Evolutionary conservation across 2,888 invertebrate species (phyloP), one percentile per base, ranked within the genome.

Genomic region (Mesorhabditis spiculigera): DNA sequence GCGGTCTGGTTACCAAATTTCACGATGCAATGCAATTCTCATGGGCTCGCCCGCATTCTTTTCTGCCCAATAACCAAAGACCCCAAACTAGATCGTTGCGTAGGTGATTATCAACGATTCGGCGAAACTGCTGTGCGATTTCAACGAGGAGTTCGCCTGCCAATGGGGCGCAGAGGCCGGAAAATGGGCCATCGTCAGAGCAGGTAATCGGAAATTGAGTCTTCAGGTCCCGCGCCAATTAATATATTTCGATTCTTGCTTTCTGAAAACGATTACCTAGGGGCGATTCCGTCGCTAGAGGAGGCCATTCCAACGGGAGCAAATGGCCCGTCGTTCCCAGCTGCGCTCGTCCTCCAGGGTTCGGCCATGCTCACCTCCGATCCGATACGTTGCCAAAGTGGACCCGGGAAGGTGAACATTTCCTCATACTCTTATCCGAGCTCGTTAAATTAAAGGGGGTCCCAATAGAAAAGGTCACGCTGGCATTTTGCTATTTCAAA

Each of bases 151-250:
- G 62, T 84, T 83, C 69, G 75, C 81, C 4, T 84, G 84, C 66
- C 78, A 78, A 70, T 84, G 84, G 84, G 84, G 84, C 10, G 78
- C 81, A 0, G 82, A 82, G 72, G 81, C 81, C 4, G 84, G 84
- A 5, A 67, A 76, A 73, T 84, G 84, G 84, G 84, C 84, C 4
- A 72, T 84, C 62, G 76, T 84, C 16, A 77, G 81, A 42, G 75
- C 78, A 71, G 82, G 82, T 82, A 4, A 4, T 66, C 63, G n/a
- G 5, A 61, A 5, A 63, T 58, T n/a, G 43, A 44, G 5, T 61
- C 66, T 61, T 67, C 45, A 16, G 50, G 4, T 41, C 45, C 41
- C 16, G 6, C 45, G n/a, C 61, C 62, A 28, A 58, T 41, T 64
- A 50, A 8, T 5, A 62, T 44, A 43, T 63, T 10, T 4, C 44